phyloP scores from a whole-genome alignment of 30 jellyfish, hydroid and myxozoan genomes.

The Turritopsis rubra region DNA sequence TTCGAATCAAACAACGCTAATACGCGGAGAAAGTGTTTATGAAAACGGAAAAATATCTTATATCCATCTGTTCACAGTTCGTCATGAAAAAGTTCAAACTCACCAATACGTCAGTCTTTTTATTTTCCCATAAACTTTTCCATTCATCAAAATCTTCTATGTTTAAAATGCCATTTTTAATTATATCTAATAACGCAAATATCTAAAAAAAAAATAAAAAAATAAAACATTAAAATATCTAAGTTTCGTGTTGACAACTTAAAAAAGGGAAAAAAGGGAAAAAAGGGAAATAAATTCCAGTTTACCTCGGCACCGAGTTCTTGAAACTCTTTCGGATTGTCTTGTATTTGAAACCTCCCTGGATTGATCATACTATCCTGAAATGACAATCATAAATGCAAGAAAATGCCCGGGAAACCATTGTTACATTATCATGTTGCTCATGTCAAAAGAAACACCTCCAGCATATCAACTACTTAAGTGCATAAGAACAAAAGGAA shows the following conservation, averaged over 20 bases:
- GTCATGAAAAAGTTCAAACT: background rate
- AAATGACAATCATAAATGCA: background rate
- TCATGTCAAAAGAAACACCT: too few relatives aligned
- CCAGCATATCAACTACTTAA: too few relatives aligned
- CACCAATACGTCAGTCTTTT: background rate
- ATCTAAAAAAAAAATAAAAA: background rate
- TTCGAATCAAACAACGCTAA: too few relatives aligned
- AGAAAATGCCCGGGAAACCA: background rate
- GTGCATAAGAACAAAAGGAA: too few relatives aligned
- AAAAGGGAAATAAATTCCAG: background rate
- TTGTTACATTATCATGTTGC: too few relatives aligned
- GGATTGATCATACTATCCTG: background rate
- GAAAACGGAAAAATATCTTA: too few relatives aligned
- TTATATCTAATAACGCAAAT: background rate
- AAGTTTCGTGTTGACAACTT: background rate
- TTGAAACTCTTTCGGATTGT: background rate
- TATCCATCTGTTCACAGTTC: too few relatives aligned
- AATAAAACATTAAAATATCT: too few relatives aligned
- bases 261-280: background rate
- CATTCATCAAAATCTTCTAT: background rate
- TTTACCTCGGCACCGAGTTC: background rate
- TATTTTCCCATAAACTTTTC: background rate
- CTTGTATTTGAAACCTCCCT: constrained; percentile 1
- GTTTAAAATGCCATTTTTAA: background rate
- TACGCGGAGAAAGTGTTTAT: too few relatives aligned